Evolutionary conservation across 1,140 invertebrate genomes (phyloP), one percentile per base, ranked within the genome.

Genomic region (Microplitis mediator): DNA sequence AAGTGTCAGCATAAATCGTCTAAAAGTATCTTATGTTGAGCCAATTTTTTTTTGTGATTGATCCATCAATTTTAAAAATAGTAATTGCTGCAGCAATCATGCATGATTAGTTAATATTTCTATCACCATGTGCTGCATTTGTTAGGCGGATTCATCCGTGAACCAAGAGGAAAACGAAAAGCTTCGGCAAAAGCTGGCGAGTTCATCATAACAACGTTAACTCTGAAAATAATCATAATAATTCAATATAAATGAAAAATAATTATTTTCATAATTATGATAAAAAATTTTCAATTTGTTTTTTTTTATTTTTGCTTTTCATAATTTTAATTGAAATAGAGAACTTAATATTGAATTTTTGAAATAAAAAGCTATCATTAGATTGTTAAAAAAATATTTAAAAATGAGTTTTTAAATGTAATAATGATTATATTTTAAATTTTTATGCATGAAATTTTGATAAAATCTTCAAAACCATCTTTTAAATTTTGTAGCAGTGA

Each of bases 41-140:
- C 60, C 13, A 67, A n/a, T 34, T 31, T 66, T 52, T 73, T 34
- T 50, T 45, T 45, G 39, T 45, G 11, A 45, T 45, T 11, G 39
- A 45, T 45, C 11, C 60, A 61, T 66, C 34, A 61, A 61, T 62
- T 23, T 52, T 23, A 9, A 52, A 73, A 56, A 62, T 31, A 63
- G 45, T 67, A 54, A 69, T 70, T 70, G 9, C 64, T 35, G n/a
- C n/a, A n/a, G n/a, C n/a, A n/a, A n/a, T n/a, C n/a, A n/a, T n/a
- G n/a, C n/a, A n/a, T n/a, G 54, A 11, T 52, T 32, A 70, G n/a
- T 61, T 74, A 65, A 56, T 74, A 54, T 52, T n/a, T 36, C 60
- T 50, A 75, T 88, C 81, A 94, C 93, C 93, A 94, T 31, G 93
- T 91, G 62, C 88, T 88, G 84, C 93, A 94, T 81, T 93, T 94